Conservation (phyloP, 2,113 vertebrate genomes). For the Cynopterus brachyotis region DNA sequence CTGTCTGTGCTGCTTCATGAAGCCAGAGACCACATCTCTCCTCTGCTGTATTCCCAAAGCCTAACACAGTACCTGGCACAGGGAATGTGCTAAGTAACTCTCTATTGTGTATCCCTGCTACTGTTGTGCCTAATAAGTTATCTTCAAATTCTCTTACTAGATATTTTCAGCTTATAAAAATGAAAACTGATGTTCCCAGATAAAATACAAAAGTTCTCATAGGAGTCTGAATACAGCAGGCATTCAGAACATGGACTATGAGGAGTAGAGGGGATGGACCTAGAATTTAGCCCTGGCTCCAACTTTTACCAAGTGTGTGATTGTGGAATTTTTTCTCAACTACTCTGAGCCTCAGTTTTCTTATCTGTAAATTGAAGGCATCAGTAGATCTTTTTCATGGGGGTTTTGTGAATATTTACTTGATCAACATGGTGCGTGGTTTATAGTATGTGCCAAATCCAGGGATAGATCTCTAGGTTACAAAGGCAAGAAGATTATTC, state of each 20-base stretch:
- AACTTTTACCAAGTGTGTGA: not conserved
- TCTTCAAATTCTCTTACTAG: not conserved
- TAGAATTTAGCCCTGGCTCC: not conserved
- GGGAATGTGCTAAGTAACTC: not conserved
- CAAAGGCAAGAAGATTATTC: not conserved
- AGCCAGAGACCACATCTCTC: not conserved
- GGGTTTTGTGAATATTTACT: not conserved
- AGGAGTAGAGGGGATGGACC: not conserved
- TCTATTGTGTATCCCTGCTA: not conserved
- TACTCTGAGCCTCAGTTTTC: not conserved
- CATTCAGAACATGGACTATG: not conserved
- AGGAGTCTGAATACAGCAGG: not conserved
- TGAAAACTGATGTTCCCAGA: not conserved
- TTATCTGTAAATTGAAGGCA: not conserved
- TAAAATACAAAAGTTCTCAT: not conserved
- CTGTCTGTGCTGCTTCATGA: not conserved
- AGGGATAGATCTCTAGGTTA: not conserved
- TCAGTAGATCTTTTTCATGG: not conserved
- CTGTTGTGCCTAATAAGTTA: not conserved
- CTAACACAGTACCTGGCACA: not conserved
- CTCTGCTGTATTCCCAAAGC: not conserved
- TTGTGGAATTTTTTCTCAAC: not conserved
- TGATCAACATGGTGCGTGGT: not conserved
- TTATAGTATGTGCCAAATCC: not conserved
- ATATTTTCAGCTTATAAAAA: slow-evolving; percentile 9